Base-by-base conservation (phyloP, 2,797 vertebrate species). In the Arrhamphus sclerolepis region DNA sequence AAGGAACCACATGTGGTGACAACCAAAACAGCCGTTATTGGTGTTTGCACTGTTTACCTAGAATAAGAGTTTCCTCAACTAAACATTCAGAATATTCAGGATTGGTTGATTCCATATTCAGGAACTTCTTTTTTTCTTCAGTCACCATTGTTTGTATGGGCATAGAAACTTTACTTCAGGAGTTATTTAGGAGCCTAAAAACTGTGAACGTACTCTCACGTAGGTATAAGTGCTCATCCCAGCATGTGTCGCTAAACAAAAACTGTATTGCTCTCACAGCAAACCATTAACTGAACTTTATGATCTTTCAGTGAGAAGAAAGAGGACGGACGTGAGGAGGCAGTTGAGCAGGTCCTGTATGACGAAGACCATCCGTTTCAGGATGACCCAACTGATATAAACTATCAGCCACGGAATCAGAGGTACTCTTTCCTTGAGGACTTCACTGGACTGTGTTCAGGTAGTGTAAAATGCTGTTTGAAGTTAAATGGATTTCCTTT, bases 301-400 rank as follows among this genome's bases (percentile, higher is more conserved):
- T 50, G 21, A 16, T 28, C 13, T 5, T 11, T 10, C 73, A 90
- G 89, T 66, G 75, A 88, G 70, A 89, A 89, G 66, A 89, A 86
- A 64, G 83, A 84, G 54, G 73, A 81, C 46, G 87, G 87, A 21
- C 70, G 44, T 0, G 58, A 78, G 22, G 44, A 69, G 14, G 50
- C 66, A 39, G 46, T 52, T 56, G 81, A 85, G 38, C 54, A 68
- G 10, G 61, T 74, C 18, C 50, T 72, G 50, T 80, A 80, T 46
- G 84, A 90, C 21, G 86, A 88, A 62, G 89, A 83, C 8, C 51
- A 66, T 75, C n/a, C 63, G 2, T 87, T 88, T 78, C 72, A 70
- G 41, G 86, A 89, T 9, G 87, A 92, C 57, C 71, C 72, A 0
- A 70, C 73, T 4, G 85, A 91, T 65, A 52, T 79, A 50, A 83